Evolutionary conservation across 1,140 invertebrate genomes (phyloP).

Genomic region (Pollicipes pollicipes): DNA sequence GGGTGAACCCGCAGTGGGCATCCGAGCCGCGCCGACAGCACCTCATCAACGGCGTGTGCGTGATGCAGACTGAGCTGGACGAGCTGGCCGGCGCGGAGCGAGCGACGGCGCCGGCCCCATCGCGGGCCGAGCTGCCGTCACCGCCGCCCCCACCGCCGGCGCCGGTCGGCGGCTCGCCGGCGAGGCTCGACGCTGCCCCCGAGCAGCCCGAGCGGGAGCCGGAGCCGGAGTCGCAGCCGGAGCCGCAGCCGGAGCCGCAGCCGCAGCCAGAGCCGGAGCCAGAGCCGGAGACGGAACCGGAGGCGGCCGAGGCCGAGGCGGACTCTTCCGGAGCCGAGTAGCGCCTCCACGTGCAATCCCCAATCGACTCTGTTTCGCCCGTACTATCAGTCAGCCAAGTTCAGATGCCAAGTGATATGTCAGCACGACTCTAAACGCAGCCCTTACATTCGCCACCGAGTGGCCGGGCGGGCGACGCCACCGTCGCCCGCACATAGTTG

Average conservation of each 20-base stretch:
- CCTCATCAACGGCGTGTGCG: constrained; percentile 79
- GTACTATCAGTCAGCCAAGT: background rate
- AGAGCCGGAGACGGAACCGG: constrained; percentile 9
- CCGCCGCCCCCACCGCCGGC: too few relatives aligned
- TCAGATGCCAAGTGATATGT: background rate
- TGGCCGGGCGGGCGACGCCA: background rate
- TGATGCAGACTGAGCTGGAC: constrained; percentile 42
- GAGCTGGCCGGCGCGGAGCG: constrained; percentile 16
- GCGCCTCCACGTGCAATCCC: background rate
- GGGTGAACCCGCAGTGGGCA: constrained; percentile 87
- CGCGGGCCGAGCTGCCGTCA: constrained; percentile 13
- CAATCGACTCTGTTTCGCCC: background rate
- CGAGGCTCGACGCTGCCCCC: too few relatives aligned
- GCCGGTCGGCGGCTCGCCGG: too few relatives aligned
- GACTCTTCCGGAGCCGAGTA: background rate
- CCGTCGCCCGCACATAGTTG: background rate
- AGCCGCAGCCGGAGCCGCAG: constrained; percentile 7
- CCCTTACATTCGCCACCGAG: background rate
- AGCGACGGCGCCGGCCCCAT: constrained; percentile 15
- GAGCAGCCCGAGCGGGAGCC: constrained; percentile 12
- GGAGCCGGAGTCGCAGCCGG: constrained; percentile 9
- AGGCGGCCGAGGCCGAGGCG: background rate
- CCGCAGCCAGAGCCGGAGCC: constrained; percentile 9
- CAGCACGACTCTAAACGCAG: background rate
- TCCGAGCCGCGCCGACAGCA: constrained; percentile 37